These are phyloP conservation scores for Oscheius sp. DNA, from an alignment of 1,140 invertebrate species.

Conservation along the genomic window DNA sequence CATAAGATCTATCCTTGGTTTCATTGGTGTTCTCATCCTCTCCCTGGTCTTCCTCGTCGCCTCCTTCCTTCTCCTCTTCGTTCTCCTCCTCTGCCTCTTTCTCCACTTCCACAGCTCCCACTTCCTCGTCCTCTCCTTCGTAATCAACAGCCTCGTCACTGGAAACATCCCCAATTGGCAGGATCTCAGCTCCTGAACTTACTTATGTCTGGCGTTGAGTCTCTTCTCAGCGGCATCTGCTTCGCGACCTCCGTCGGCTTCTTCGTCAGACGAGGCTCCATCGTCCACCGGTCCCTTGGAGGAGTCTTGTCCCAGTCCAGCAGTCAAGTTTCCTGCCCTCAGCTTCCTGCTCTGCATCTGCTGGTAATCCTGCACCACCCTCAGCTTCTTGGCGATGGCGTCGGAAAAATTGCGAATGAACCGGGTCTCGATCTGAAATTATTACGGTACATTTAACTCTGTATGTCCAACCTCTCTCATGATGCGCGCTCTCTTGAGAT, in stretches of 20 bases:
- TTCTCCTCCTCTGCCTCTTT: constrained; percentile 66
- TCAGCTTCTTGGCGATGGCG: constrained; percentile 55
- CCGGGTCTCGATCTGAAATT: constrained; percentile 62
- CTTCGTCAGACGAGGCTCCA: constrained; percentile 60
- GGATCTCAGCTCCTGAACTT: constrained; percentile 53
- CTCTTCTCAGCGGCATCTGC: constrained; percentile 55
- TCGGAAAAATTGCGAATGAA: constrained; percentile 61
- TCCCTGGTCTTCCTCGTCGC: constrained; percentile 46
- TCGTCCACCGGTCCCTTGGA: constrained; percentile 43
- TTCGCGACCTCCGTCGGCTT: constrained; percentile 62
- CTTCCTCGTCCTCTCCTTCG: constrained; percentile 66
- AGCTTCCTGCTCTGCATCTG: constrained; percentile 41
- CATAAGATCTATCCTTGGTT: not conserved
- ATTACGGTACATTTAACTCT: not conserved
- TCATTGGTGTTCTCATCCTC: not conserved
- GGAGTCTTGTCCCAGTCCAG: constrained; percentile 16
- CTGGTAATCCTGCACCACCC: constrained; percentile 40
- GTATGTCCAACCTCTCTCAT: constrained; percentile 34
- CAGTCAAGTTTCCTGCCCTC: constrained; percentile 32
- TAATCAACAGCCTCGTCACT: constrained; percentile 68
- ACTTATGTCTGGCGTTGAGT: constrained; percentile 55
- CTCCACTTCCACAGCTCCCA: constrained; percentile 64
- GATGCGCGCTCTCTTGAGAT: constrained; percentile 43
- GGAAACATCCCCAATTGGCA: constrained; percentile 66
- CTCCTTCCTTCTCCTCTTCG: constrained; percentile 45